phyloP scores from a whole-genome alignment of 1,140 invertebrate genomes.

The Drosophila subobscura region DNA sequence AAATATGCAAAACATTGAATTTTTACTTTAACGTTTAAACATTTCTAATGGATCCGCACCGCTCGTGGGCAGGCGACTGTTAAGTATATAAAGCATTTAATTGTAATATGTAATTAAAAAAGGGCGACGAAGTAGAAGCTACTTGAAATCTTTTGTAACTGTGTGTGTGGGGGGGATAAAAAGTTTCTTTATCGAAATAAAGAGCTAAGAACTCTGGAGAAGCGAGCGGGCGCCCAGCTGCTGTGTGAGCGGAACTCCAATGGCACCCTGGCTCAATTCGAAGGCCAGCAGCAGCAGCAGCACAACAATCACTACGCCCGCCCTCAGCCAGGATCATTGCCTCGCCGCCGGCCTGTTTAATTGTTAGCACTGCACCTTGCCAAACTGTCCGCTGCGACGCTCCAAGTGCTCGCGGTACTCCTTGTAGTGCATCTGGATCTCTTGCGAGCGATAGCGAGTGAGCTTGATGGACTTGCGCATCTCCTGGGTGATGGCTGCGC shows the following conservation, averaged over 20 bases:
- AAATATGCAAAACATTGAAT: constrained; percentile 17
- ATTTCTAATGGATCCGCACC: constrained; percentile 46
- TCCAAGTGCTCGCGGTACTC: constrained; percentile 82
- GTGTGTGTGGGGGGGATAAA: neutral
- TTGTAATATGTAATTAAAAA: constrained; percentile 37
- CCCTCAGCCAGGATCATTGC: constrained; percentile 73
- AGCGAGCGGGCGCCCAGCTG: constrained; percentile 30
- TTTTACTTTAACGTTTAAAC: constrained; percentile 14
- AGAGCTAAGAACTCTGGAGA: constrained; percentile 22
- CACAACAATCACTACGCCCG: constrained; percentile 61
- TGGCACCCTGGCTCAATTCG: constrained; percentile 47
- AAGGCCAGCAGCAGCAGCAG: constrained; percentile 65
- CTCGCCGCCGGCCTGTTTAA: constrained; percentile 50
- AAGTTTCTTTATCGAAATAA: neutral
- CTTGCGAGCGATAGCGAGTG: constrained; percentile 94
- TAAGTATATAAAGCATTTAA: constrained; percentile 69
- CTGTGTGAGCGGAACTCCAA: constrained; percentile 28
- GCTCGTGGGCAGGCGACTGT: constrained; percentile 12
- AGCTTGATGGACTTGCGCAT: constrained; percentile 95
- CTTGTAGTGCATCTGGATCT: constrained; percentile 84
- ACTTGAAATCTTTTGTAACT: constrained; percentile 7
- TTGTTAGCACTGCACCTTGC: constrained; percentile 83
- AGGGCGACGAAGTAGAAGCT: constrained; percentile 40
- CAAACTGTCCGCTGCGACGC: constrained; percentile 69
- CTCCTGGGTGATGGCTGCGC: constrained; percentile 94